A percentile compares a stretch with the other conserved stretches of the same genome.
Evolutionary conservation across 2,888 invertebrate genomes (phyloP).

Genomic region (Euplagia quadripunctaria): DNA sequence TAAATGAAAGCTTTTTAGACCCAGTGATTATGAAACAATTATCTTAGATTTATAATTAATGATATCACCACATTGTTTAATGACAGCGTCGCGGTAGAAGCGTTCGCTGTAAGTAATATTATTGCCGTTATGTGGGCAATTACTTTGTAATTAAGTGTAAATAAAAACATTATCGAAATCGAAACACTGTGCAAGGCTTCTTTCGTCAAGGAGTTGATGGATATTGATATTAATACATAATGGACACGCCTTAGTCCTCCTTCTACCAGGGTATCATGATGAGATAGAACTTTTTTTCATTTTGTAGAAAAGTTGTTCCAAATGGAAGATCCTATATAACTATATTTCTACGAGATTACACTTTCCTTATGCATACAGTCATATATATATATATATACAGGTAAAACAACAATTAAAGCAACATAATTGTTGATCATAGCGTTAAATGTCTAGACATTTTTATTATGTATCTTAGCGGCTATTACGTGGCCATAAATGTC

Average conservation of each 20-base stretch:
- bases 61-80: background rate
- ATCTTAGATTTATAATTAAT: background rate
- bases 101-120: background rate
- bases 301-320: no score
- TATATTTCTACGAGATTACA: background rate
- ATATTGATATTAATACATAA: no score
- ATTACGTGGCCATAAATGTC: background rate
- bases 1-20: conserved; percentile 10
- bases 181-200: no score
- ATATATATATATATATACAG: background rate
- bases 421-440: background rate
- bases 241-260: no score
- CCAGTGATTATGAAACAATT: conserved; percentile 8
- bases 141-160: background rate
- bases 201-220: no score
- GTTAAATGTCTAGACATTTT: conserved; percentile 4
- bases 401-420: background rate
- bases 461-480: conserved; percentile 3
- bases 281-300: background rate
- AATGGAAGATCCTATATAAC: no score
- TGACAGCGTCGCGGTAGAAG: background rate
- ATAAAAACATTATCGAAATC: no score
- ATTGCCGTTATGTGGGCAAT: background rate
- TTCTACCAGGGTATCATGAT: no score
- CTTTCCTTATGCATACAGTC: background rate